A percentile compares a stretch with the other conserved stretches of the same genome.
Evolutionary conservation across 2,888 invertebrate species (phyloP).

Genomic region (Lasioglossum vierecki): DNA sequence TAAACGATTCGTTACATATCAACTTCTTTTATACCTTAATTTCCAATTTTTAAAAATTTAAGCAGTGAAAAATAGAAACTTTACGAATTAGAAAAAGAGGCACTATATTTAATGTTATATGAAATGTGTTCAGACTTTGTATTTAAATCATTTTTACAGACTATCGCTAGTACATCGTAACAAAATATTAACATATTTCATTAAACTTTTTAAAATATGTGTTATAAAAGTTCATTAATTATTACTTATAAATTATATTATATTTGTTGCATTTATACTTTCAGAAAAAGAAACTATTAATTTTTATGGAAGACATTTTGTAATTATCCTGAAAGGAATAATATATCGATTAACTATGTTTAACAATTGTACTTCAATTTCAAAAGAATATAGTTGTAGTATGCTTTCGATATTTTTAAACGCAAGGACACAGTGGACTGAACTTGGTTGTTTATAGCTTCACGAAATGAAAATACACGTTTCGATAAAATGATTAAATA

Average conservation of each 20-base stretch:
- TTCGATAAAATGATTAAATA: conserved; percentile 22
- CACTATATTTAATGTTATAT: conserved; percentile 11
- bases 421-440: neutral
- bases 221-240: conserved; percentile 31
- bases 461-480: conserved; percentile 10
- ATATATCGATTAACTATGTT: neutral
- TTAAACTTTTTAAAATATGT: conserved; percentile 22
- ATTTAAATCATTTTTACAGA: conserved; percentile 5
- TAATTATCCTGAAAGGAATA: conserved; percentile 28
- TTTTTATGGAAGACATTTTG: conserved; percentile 54
- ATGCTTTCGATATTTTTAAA: neutral
- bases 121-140: conserved; percentile 19
- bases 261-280: conserved; percentile 13
- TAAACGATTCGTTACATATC: neutral
- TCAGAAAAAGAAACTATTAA: conserved; percentile 17
- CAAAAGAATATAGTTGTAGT: conserved; percentile 4
- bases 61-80: neutral
- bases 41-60: neutral
- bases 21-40: neutral
- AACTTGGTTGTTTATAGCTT: conserved; percentile 10
- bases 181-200: conserved; percentile 21
- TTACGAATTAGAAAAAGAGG: conserved; percentile 18
- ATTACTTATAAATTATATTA: conserved; percentile 14
- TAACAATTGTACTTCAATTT: conserved; percentile 12
- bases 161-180: conserved; percentile 14